Evolutionary conservation across 2,888 invertebrate species (phyloP).

Genomic region (Phoenoteleia sp.): DNA sequence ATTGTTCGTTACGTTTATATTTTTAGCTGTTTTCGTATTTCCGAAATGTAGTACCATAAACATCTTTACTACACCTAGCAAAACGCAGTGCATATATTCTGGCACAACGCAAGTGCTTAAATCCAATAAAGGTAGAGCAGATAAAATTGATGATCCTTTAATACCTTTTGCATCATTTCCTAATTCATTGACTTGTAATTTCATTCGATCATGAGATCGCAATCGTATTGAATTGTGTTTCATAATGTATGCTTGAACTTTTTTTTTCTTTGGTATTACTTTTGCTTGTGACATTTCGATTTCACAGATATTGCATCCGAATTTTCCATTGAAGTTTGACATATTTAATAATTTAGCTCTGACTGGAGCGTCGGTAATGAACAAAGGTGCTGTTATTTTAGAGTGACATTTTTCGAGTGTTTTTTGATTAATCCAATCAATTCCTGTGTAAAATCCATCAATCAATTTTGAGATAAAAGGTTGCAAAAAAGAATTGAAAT

Average conservation of each 20-base stretch:
- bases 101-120: conserved; percentile 65
- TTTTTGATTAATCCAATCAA: conserved; percentile 47
- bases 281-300: background rate
- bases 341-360: conserved; percentile 58
- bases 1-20: too few relatives aligned
- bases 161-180: conserved; percentile 54
- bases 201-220: conserved; percentile 57
- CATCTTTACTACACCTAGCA: conserved; percentile 51
- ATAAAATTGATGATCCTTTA: conserved; percentile 66
- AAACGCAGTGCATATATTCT: conserved; percentile 71
- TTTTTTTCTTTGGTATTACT: conserved; percentile 11
- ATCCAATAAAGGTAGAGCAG: conserved; percentile 48
- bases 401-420: conserved; percentile 18
- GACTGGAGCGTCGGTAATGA: conserved; percentile 64
- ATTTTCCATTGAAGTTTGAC: conserved; percentile 54
- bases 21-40: background rate
- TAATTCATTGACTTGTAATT: conserved; percentile 52
- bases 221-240: conserved; percentile 13
- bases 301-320: conserved; percentile 62
- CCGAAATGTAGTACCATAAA: conserved; percentile 30
- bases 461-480: conserved; percentile 48
- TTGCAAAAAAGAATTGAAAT: conserved; percentile 52
- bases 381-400: conserved; percentile 46
- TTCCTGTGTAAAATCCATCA: conserved; percentile 35
- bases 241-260: conserved; percentile 27